These are phyloP conservation scores for Arbacia lixula DNA, from an alignment of 53 echinoderm and acorn worm species.

Conservation along the genomic window DNA sequence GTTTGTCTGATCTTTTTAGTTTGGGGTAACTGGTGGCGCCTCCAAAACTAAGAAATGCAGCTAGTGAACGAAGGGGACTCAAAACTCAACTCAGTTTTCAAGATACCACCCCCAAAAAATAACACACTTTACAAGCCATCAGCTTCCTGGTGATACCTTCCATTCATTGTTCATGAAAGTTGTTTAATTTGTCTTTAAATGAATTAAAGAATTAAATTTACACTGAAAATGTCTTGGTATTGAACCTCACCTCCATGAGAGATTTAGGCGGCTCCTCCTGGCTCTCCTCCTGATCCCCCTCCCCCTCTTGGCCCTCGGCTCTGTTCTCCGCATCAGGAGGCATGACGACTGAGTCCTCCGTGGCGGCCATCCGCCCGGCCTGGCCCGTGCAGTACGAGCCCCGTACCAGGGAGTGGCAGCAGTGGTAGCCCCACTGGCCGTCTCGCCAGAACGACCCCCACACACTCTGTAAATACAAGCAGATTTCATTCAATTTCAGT, in stretches of 20 bases:
- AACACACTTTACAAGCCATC: no score
- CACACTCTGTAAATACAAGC: constrained; percentile 71
- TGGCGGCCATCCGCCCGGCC: constrained; percentile 72
- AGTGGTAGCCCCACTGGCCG: constrained; percentile 87
- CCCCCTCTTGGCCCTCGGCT: not conserved
- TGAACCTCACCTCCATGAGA: constrained; percentile 78
- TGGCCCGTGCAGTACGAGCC: constrained; percentile 94
- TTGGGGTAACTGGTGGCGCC: no score
- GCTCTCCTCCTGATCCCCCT: constrained; percentile 31
- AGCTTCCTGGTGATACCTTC: no score
- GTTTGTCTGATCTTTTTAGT: no score
- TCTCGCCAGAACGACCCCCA: constrained; percentile 98
- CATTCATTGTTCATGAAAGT: no score
- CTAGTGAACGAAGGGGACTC: no score
- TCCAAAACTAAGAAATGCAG: no score
- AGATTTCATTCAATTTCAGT: no score
- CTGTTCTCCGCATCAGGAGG: constrained; percentile 16
- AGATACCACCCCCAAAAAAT: no score
- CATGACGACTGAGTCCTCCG: constrained; percentile 29
- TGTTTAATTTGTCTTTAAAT: no score
- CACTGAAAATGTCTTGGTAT: not conserved
- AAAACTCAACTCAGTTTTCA: no score
- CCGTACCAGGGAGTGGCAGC: constrained; percentile 90
- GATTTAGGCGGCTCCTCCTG: constrained; percentile 72
- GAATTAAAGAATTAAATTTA: no score